A percentile compares a stretch with the other conserved stretches of the same genome.
Evolutionary conservation across 2,797 vertebrate species (phyloP).

Genomic region (Microctenopoma stevenorrisi): DNA sequence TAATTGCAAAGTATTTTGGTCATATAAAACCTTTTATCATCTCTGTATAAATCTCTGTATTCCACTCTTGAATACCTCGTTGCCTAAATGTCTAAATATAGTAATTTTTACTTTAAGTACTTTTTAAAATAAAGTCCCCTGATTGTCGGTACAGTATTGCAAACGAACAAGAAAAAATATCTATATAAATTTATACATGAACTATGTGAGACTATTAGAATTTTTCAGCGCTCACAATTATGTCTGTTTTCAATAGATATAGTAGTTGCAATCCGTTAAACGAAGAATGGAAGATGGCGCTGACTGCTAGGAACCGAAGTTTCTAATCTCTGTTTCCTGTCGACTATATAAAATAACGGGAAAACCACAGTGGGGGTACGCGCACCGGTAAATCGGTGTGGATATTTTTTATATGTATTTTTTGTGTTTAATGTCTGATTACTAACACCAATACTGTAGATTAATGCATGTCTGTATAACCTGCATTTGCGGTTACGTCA

Average conservation of each 20-base stretch:
- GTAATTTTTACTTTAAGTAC: too few species aligned
- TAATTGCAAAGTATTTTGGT: too few species aligned
- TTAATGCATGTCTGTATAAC: neutral
- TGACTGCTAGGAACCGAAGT: constrained; percentile 45
- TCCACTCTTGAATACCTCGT: too few species aligned
- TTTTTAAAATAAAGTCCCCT: too few species aligned
- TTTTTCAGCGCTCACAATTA: too few species aligned
- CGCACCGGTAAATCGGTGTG: constrained; percentile 7
- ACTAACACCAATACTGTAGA: neutral
- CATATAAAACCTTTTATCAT: too few species aligned
- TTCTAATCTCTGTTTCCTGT: constrained; percentile 19
- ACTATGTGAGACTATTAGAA: too few species aligned
- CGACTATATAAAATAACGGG: constrained; percentile 5
- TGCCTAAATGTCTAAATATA: too few species aligned
- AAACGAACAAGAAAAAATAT: neutral
- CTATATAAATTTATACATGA: too few species aligned
- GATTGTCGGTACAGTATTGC: neutral
- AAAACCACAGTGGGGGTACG: neutral
- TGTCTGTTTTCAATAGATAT: accelerated
- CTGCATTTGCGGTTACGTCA: accelerated
- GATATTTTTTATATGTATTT: neutral
- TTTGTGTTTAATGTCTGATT: neutral
- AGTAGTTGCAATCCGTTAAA: too few species aligned
- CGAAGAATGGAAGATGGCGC: neutral
- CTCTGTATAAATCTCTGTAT: too few species aligned